phyloP scores from a whole-genome alignment of 2,888 invertebrate genomes.

The Chloromyia formosa region DNA sequence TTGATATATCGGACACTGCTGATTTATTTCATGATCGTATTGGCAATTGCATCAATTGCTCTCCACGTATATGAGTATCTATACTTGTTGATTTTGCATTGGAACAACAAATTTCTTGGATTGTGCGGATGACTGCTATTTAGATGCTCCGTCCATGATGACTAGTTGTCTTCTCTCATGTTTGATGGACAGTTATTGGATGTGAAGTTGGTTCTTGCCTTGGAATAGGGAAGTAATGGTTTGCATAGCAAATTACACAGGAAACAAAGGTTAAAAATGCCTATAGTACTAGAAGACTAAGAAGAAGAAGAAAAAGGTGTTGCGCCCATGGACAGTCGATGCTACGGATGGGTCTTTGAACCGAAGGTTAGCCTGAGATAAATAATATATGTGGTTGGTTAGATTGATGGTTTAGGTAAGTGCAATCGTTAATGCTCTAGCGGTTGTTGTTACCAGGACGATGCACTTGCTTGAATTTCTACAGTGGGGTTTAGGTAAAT shows the following conservation, averaged over 20 bases:
- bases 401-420: no score
- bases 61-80: no score
- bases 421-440: no score
- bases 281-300: no score
- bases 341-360: no score
- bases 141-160: neutral
- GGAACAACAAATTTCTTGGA: neutral
- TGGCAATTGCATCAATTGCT: neutral
- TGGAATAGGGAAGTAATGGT: slow-evolving; percentile 3
- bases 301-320: no score
- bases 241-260: slow-evolving; percentile 4
- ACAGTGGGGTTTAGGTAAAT: no score
- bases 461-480: no score
- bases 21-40: slow-evolving; percentile 6
- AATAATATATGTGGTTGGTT: no score
- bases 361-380: no score
- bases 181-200: slow-evolving; percentile 6
- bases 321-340: no score
- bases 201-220: neutral
- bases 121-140: neutral
- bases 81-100: neutral
- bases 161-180: neutral
- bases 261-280: slow-evolving; percentile 7
- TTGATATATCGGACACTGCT: neutral
- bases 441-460: no score